phyloP scores from a whole-genome alignment of 2,888 invertebrate species.

The Acanthopleura granulata region DNA sequence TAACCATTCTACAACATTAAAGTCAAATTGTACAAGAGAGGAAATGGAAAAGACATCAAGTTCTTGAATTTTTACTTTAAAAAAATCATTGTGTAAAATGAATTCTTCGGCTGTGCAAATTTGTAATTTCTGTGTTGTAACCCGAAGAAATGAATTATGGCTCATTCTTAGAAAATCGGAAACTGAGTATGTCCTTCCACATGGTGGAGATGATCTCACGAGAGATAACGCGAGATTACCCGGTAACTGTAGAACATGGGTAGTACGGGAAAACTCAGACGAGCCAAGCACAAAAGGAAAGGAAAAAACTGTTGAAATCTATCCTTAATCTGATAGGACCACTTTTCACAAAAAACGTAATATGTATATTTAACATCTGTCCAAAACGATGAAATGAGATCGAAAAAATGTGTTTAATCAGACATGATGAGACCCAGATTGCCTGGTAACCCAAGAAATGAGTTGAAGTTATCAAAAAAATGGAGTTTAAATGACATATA shows the following conservation, averaged over 20 bases:
- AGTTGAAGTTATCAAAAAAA: background rate
- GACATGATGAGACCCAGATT: background rate
- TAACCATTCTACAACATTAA: background rate
- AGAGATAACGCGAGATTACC: background rate
- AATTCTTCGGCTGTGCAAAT: no score
- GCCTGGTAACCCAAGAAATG: background rate
- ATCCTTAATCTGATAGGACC: background rate
- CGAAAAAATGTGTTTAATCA: constrained; percentile 4
- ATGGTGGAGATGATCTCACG: background rate
- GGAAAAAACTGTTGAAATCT: background rate
- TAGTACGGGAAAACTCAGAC: background rate
- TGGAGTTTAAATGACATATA: background rate
- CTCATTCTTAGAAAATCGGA: background rate
- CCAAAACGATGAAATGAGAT: constrained; percentile 3
- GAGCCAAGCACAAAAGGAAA: background rate
- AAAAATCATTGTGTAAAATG: background rate
- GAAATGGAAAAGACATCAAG: background rate
- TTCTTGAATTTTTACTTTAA: background rate
- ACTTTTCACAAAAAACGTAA: background rate
- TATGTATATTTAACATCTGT: constrained; percentile 5
- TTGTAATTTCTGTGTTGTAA: background rate
- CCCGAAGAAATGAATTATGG: background rate
- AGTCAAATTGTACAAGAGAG: background rate
- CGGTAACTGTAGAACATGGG: background rate
- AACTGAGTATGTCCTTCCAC: background rate